A percentile compares a stretch with the other conserved stretches of the same genome.
Evolutionary conservation across 2,797 vertebrate species (phyloP).

Genomic region (Protonibea diacanthus): DNA sequence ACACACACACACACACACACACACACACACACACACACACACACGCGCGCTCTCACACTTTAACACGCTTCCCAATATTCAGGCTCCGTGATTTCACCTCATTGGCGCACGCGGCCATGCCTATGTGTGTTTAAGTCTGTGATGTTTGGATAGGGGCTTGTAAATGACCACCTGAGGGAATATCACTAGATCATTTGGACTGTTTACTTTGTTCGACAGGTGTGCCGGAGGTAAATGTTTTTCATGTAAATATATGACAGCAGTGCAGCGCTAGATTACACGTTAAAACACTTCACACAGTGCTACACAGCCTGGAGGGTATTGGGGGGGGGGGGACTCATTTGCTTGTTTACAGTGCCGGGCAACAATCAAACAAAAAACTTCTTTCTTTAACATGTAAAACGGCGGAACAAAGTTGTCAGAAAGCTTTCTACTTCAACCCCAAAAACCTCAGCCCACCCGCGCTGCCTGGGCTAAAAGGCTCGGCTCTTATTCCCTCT

Average conservation of each 20-base stretch:
- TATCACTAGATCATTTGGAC: slow-evolving; percentile 41
- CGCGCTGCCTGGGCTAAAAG: slow-evolving; percentile 43
- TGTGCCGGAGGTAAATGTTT: slow-evolving; percentile 45
- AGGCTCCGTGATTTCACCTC: slow-evolving; percentile 17
- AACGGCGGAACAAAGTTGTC: slow-evolving; percentile 55
- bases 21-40: not conserved
- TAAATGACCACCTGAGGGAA: slow-evolving; percentile 66
- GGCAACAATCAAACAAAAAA: slow-evolving; percentile 46
- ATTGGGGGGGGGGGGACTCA: not conserved
- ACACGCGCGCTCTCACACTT: slow-evolving; percentile 27
- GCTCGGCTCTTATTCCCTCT: slow-evolving; percentile 16
- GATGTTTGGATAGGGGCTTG: slow-evolving; percentile 50
- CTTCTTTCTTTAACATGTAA: slow-evolving; percentile 35
- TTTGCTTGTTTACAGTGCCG: slow-evolving; percentile 12
- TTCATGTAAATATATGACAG: slow-evolving; percentile 48
- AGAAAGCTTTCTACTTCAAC: slow-evolving; percentile 47
- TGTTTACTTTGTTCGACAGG: slow-evolving; percentile 56
- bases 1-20: not conserved
- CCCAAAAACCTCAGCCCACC: slow-evolving; percentile 76
- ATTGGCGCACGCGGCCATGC: not conserved
- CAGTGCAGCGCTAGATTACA: not conserved
- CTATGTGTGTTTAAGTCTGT: slow-evolving; percentile 17
- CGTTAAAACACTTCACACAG: slow-evolving; percentile 9
- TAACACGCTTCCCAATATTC: not conserved
- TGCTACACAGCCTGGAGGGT: slow-evolving; percentile 7